These are phyloP conservation scores for Drosophila neotestacea DNA, from an alignment of 2,888 invertebrate genomes.

Conservation along the genomic window DNA sequence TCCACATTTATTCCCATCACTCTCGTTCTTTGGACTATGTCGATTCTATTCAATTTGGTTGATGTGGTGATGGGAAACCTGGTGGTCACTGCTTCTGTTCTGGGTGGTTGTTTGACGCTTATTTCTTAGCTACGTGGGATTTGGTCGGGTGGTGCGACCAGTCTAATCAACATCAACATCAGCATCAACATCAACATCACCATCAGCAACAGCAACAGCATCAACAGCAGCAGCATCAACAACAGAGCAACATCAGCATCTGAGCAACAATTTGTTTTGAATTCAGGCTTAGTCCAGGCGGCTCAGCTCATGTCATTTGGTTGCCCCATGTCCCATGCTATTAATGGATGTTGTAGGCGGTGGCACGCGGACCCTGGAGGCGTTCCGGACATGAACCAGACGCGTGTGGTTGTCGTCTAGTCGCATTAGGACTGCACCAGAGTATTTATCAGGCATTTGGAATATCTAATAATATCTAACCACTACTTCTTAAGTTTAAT, in stretches of 20 bases:
- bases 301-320: constrained; percentile 54
- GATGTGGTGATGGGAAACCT: constrained; percentile 42
- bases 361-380: constrained; percentile 34
- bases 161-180: constrained; percentile 59
- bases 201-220: constrained; percentile 11
- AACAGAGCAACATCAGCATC: constrained; percentile 1
- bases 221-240: not conserved
- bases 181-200: constrained; percentile 52
- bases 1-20: not conserved
- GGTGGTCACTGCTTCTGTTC: constrained; percentile 40
- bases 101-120: constrained; percentile 43
- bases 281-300: constrained; percentile 27
- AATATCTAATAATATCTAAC: too few relatives aligned
- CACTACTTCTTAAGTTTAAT: too few relatives aligned
- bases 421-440: not conserved
- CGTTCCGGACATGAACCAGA: constrained; percentile 44
- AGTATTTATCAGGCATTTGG: not conserved
- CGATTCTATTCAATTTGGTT: constrained; percentile 69
- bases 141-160: constrained; percentile 24
- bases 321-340: constrained; percentile 36
- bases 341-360: constrained; percentile 72
- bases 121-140: constrained; percentile 10
- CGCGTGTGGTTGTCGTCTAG: constrained; percentile 40
- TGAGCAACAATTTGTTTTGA: constrained; percentile 71
- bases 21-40: constrained; percentile 6